Evolutionary conservation across 2,113 vertebrate species (phyloP), one percentile per base, ranked within the genome.

Genomic region (Dendrocopos noguchii): DNA sequence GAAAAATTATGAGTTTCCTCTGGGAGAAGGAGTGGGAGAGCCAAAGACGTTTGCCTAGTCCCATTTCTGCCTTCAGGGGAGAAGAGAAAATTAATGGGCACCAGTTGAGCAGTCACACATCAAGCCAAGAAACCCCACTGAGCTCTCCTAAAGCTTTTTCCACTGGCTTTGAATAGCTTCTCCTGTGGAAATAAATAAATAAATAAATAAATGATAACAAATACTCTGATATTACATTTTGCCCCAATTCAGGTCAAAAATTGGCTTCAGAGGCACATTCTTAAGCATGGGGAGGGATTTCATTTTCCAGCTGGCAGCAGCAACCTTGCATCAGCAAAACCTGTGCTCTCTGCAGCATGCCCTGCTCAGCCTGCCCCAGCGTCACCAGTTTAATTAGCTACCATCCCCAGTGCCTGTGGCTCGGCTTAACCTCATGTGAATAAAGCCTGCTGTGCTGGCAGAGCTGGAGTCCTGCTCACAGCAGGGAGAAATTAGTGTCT

Each of bases 1-100:
- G 76, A 80, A 91, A 95, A 95, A 72, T 80, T 85, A 67, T 27
- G 31, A 85, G 19, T 65, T 86, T 93, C 85, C 88, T 61, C 53
- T 72, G 85, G 93, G 93, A 88, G 70, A 90, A 94, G 57, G 52
- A 53, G 34, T 90, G 76, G 80, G 80, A 93, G 65, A 95, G 87
- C 53, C 3, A 8, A 59, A 91, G 65, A 74, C 61, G 60, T 87
- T 88, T 0, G 0, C 80, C 61, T 77, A 52, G 73, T 68, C 85
- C 83, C 56, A 67, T 61, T 83, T 85, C 82, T 95, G 94, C 88
- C 90, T 93, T 83, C 87, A 74, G 93, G 93, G 88, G 95, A 95
- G 80, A 91, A 94, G 88, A 80, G 80, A 90, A 80, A 91, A 94
- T 94, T 85, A 85, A 91, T 80, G 82, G 93, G 93, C 46, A 71